Conservation (phyloP, 2,797 vertebrate genomes). For the Typhlichthys eigenmanni region DNA sequence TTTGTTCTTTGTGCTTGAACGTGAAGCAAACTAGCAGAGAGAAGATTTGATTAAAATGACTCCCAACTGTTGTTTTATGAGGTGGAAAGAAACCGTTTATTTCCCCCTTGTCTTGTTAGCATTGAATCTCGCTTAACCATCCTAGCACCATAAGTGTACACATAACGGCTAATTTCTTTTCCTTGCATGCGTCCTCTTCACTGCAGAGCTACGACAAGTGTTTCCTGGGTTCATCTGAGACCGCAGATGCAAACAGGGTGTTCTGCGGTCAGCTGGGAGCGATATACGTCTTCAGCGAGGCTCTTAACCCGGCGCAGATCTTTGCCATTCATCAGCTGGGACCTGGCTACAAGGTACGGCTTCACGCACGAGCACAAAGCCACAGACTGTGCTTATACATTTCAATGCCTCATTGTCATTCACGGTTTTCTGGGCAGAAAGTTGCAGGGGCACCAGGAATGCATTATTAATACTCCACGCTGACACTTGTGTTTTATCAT, state of each 20-base stretch:
- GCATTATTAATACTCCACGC: constrained; percentile 20
- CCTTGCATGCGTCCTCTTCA: constrained; percentile 15
- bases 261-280: constrained; percentile 98
- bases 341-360: constrained; percentile 94
- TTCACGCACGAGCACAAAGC: neutral
- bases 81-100: too few species aligned
- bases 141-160: neutral
- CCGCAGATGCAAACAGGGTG: constrained; percentile 95
- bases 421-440: constrained; percentile 12
- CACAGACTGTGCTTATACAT: constrained; percentile 3
- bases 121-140: neutral
- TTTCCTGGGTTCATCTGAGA: constrained; percentile 98
- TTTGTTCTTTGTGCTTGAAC: neutral
- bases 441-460: constrained; percentile 10
- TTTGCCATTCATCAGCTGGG: constrained; percentile 98
- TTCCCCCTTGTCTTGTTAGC: neutral
- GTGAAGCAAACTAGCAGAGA: neutral
- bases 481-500: constrained; percentile 3
- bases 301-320: constrained; percentile 97
- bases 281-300: constrained; percentile 96
- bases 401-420: constrained; percentile 17
- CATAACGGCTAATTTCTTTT: neutral
- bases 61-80: too few species aligned
- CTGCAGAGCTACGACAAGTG: constrained; percentile 97
- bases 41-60: too few species aligned